Evolutionary conservation across 2,113 vertebrate genomes (phyloP), one percentile per base, ranked within the genome.

Genomic region (Perccottus glenii): DNA sequence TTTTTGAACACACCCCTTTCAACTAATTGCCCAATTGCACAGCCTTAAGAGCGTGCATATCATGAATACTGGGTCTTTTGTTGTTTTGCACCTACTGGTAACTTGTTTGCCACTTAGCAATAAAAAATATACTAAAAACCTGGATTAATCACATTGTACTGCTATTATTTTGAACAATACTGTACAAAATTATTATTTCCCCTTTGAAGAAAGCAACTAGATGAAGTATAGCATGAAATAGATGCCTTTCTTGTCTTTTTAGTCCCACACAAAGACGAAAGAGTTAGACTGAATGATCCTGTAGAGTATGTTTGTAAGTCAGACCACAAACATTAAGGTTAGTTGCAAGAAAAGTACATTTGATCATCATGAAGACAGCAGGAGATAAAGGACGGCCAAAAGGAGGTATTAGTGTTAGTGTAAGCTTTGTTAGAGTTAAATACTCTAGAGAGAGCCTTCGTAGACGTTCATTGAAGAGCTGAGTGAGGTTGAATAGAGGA

Each of bases 321-420:
- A 35, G 50, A 46, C 77, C 43, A 75, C 84, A 87, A 89, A 89
- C 69, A 79, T 73, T 49, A 36, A 73, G 73, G 86, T 90, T 90
- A 90, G 85, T 86, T 69, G 74, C 62, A 70, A 64, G 33, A 72
- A 68, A 61, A 71, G 60, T 50, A 75, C 43, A 64, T 58, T 76
- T 73, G 48, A 82, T 12, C 14, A 69, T 74, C 77, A 82, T 63
- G 76, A 80, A 74, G 78, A 68, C 77, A 78, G 85, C 64, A 55
- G 65, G 47, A 77, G 67, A 64, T 75, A 71, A 73, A 60, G 64
- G 73, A 61, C 56, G 74, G 85, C 83, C 74, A 65, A 57, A 51
- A 83, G 73, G 77, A 84, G 77, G 64, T 77, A 79, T 70, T 70
- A 66, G n/a, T 62, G 87, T 91, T 91, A 91, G 89, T 90, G 73